Conservation (phyloP, 2,113 vertebrate species). For the Ia io region DNA sequence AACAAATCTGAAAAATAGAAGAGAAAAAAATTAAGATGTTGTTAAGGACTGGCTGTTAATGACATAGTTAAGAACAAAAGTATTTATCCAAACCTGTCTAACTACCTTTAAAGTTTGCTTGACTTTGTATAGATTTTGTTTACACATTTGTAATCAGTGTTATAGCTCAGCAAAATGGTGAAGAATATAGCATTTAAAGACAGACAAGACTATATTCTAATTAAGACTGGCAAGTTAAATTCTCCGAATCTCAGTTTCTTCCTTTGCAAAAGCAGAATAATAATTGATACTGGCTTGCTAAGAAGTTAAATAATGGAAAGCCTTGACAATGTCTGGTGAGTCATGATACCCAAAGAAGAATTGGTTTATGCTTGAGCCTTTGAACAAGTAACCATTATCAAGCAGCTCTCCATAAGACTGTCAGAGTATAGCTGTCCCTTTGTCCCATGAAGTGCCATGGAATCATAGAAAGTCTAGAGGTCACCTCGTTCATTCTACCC, state of each 20-base stretch:
- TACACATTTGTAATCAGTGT: background rate
- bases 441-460: background rate
- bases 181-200: background rate
- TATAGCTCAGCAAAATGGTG: background rate
- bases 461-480: background rate
- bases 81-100: background rate
- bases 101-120: background rate
- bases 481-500: background rate
- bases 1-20: background rate
- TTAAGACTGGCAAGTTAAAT: background rate
- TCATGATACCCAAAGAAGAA: background rate
- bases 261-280: background rate
- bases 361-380: background rate
- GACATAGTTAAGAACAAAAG: background rate
- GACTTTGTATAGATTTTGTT: background rate
- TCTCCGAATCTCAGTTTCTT: background rate
- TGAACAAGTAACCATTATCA: background rate
- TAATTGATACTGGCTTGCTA: background rate
- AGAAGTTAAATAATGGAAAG: background rate
- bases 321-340: background rate
- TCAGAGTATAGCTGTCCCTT: background rate
- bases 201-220: background rate
- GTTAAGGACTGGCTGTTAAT: background rate
- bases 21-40: conserved; percentile 18
- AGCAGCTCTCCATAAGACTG: background rate